These are phyloP conservation scores for Astreopora myriophthalma DNA, from an alignment of 64 coral and sea anemone genomes.

Conservation along the genomic window DNA sequence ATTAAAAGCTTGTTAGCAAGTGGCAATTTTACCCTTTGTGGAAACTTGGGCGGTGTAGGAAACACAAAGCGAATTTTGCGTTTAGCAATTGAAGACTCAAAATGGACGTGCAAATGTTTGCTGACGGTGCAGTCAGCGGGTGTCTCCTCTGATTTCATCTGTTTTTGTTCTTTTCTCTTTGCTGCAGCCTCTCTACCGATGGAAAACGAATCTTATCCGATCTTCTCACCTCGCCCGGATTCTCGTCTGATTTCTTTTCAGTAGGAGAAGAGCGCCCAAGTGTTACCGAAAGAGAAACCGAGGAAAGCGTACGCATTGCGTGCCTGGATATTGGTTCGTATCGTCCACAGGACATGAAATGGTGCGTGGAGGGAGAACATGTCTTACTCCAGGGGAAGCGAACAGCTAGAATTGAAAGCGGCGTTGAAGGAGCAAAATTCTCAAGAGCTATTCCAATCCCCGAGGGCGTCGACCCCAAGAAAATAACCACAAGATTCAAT, in stretches of 20 bases:
- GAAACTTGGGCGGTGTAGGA: no score
- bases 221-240: background rate
- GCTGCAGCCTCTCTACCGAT: background rate
- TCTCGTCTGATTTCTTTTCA: constrained; percentile 45
- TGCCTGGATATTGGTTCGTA: constrained; percentile 41
- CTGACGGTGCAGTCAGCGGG: no score
- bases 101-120: no score
- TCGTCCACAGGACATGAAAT: constrained; percentile 28
- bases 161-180: background rate
- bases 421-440: constrained; percentile 31
- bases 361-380: constrained; percentile 40
- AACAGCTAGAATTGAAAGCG: background rate
- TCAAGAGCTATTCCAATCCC: constrained; percentile 52
- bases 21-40: no score
- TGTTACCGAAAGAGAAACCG: background rate
- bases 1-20: no score
- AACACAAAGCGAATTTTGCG: no score
- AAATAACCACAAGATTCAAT: constrained; percentile 35
- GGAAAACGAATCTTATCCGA: background rate
- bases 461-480: background rate
- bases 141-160: no score
- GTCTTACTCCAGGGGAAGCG: constrained; percentile 36
- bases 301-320: constrained; percentile 14
- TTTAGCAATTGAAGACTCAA: no score
- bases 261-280: background rate